Evolutionary conservation across 1,140 invertebrate genomes (phyloP).

Genomic region (Drosophila seguyi): DNA sequence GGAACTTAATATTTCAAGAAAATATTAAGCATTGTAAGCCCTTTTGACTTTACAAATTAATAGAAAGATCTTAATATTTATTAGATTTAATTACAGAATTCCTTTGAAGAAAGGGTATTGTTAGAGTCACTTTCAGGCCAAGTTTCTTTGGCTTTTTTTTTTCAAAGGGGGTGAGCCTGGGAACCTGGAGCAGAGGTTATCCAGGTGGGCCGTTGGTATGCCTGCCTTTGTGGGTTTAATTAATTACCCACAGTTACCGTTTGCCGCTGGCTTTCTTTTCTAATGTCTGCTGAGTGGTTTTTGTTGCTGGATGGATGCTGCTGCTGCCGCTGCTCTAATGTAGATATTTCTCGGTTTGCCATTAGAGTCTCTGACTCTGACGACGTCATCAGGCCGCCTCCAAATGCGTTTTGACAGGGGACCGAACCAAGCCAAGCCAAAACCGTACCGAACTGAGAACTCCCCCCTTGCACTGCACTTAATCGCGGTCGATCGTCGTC

Average conservation of each 20-base stretch:
- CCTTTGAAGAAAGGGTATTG: neutral
- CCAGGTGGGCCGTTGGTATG: conserved; percentile 25
- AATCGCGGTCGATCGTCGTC: conserved; percentile 68
- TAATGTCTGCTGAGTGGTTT: conserved; percentile 34
- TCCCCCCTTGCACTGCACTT: conserved; percentile 57
- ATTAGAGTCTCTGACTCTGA: conserved; percentile 52
- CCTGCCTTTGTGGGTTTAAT: conserved; percentile 67
- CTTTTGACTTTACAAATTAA: too few relatives aligned
- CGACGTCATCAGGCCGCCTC: conserved; percentile 69
- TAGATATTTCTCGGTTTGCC: conserved; percentile 70
- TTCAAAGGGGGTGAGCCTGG: conserved; percentile 46
- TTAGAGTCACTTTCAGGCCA: conserved; percentile 22
- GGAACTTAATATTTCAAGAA: too few relatives aligned
- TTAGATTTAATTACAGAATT: too few relatives aligned
- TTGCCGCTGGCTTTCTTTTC: conserved; percentile 64
- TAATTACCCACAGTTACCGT: conserved; percentile 62
- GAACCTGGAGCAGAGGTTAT: conserved; percentile 64
- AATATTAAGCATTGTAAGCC: too few relatives aligned
- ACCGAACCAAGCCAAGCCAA: neutral
- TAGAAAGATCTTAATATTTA: too few relatives aligned
- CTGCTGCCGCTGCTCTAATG: conserved; percentile 58
- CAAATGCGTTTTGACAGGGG: conserved; percentile 58
- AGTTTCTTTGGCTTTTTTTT: neutral
- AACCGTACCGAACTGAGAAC: neutral
- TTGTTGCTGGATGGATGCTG: neutral